phyloP scores from a whole-genome alignment of 2,888 invertebrate genomes.

The Eumerus sabulonum region DNA sequence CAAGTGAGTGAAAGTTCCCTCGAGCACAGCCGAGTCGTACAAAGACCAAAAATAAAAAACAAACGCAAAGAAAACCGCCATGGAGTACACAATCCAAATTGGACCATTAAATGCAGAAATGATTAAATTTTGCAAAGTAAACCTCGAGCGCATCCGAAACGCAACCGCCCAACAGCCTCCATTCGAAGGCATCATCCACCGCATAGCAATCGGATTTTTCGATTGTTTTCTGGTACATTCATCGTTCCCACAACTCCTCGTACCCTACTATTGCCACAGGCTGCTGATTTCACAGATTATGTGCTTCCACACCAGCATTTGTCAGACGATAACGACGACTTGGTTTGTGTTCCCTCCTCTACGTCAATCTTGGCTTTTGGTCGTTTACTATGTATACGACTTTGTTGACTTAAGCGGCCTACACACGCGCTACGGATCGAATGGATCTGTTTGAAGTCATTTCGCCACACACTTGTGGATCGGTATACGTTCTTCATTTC shows the following conservation, averaged over 20 bases:
- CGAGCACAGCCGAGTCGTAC: slow-evolving; percentile 37
- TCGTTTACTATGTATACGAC: too few species aligned
- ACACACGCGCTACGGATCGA: too few species aligned
- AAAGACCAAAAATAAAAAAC: neutral
- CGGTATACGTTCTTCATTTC: too few species aligned
- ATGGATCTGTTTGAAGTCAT: too few species aligned
- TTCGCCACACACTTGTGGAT: too few species aligned
- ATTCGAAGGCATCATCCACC: too few species aligned
- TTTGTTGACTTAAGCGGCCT: too few species aligned
- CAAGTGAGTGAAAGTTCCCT: slow-evolving; percentile 19
- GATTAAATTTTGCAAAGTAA: slow-evolving; percentile 57
- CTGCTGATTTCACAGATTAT: slow-evolving; percentile 57
- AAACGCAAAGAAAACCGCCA: slow-evolving; percentile 8
- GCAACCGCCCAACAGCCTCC: neutral
- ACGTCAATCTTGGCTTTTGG: neutral
- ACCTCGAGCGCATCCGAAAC: slow-evolving; percentile 10
- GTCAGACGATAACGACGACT: slow-evolving; percentile 22
- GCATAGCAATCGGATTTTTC: too few species aligned
- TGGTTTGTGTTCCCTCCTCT: too few species aligned
- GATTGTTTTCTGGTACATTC: slow-evolving; percentile 33
- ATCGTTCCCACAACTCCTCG: slow-evolving; percentile 32
- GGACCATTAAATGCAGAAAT: slow-evolving; percentile 62
- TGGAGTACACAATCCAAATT: slow-evolving; percentile 51
- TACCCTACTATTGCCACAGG: slow-evolving; percentile 32
- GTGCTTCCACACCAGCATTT: slow-evolving; percentile 49